Evolutionary conservation across 2,797 vertebrate genomes (phyloP).

Genomic region (Scyliorhinus canicula): DNA sequence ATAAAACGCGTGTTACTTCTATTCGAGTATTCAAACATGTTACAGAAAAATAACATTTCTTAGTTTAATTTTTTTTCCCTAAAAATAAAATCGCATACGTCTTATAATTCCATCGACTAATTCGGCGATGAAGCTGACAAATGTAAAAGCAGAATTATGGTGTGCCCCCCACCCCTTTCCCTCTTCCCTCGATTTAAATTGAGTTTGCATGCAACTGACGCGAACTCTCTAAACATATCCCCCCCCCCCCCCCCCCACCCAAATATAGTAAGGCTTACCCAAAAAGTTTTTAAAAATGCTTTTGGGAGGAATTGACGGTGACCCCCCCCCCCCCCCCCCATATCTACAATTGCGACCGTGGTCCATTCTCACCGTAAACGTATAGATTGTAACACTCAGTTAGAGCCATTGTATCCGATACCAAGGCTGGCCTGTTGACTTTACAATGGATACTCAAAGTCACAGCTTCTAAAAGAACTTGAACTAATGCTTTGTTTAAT

Average conservation of each 20-base stretch:
- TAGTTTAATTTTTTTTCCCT: background rate
- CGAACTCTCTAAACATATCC: background rate
- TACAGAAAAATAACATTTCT: background rate
- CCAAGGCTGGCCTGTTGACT: background rate
- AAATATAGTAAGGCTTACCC: too few species aligned
- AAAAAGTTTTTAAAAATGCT: too few species aligned
- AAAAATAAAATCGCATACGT: background rate
- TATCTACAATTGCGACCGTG: background rate
- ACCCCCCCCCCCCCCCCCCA: background rate
- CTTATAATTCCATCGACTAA: background rate
- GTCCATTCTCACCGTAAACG: background rate
- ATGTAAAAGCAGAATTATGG: background rate
- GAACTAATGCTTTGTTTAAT: background rate
- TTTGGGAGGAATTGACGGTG: background rate
- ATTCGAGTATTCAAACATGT: background rate
- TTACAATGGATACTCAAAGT: background rate
- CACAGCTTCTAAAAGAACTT: background rate
- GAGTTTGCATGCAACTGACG: background rate
- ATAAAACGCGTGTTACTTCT: background rate
- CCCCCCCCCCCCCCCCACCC: background rate
- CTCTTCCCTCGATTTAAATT: background rate
- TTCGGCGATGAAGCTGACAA: background rate
- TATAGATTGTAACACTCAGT: background rate
- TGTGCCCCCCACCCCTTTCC: background rate
- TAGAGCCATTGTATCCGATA: background rate